Conservation (phyloP, 1,140 invertebrate species). For the Cydia amplana region DNA sequence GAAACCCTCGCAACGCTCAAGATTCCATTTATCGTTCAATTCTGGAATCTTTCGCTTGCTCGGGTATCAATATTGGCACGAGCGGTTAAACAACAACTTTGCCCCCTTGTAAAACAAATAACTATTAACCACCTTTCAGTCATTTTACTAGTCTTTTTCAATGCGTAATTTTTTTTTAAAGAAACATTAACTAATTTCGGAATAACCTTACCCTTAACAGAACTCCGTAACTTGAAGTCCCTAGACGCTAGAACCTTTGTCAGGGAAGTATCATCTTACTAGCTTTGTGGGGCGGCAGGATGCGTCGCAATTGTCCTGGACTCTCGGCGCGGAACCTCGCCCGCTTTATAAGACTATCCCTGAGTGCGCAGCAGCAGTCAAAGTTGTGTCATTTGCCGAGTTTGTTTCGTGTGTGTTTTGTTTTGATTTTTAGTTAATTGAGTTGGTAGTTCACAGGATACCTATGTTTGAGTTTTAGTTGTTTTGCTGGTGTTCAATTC, state of each 20-base stretch:
- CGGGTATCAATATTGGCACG: no score
- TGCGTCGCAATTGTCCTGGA: constrained; percentile 68
- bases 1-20: no score
- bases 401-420: constrained; percentile 13
- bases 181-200: no score
- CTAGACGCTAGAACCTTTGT: constrained; percentile 61
- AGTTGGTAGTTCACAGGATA: background rate
- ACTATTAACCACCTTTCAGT: no score
- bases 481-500: background rate
- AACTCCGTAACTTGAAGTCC: constrained; percentile 17
- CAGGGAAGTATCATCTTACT: constrained; percentile 76
- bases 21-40: no score
- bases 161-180: no score
- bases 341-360: constrained; percentile 68
- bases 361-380: constrained; percentile 57
- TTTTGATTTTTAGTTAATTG: background rate
- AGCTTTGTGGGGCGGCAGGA: constrained; percentile 66
- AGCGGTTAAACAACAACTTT: no score
- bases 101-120: no score
- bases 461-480: background rate
- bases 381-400: constrained; percentile 22
- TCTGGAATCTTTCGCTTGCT: no score
- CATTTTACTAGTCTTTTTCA: no score
- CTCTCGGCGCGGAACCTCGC: constrained; percentile 63
- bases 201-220: background rate